These are phyloP conservation scores for Chelon auratus DNA, from an alignment of 2,797 vertebrate genomes.

Conservation along the genomic window DNA sequence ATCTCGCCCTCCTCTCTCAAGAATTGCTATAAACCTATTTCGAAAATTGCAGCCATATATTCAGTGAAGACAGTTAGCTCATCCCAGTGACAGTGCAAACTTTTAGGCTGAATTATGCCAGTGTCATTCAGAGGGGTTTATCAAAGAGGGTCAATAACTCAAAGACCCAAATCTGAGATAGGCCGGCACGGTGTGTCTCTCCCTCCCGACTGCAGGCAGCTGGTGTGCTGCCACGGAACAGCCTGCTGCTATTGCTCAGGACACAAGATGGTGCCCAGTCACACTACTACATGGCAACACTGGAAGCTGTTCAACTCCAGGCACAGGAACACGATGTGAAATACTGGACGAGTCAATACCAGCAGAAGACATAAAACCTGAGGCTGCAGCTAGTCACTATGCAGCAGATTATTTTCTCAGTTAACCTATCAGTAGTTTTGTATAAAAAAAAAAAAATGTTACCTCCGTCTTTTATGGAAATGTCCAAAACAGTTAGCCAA, in stretches of 20 bases:
- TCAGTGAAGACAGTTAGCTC: conserved; percentile 84
- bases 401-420: not conserved
- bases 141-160: conserved; percentile 86
- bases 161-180: conserved; percentile 73
- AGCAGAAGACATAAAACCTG: not conserved
- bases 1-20: conserved; percentile 86
- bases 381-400: not conserved
- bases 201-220: conserved; percentile 54
- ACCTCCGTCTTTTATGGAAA: too few species aligned
- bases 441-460: not conserved
- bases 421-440: not conserved
- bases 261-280: conserved; percentile 78
- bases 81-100: conserved; percentile 85
- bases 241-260: conserved; percentile 68
- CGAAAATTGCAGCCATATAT: conserved; percentile 88
- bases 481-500: too few species aligned
- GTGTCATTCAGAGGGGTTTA: conserved; percentile 85
- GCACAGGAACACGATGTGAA: conserved; percentile 19
- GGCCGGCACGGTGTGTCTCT: conserved; percentile 28
- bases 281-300: conserved; percentile 42
- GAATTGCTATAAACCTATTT: conserved; percentile 89
- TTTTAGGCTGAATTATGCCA: conserved; percentile 86
- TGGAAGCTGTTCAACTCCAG: conserved; percentile 32
- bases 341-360: not conserved
- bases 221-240: conserved; percentile 56